A percentile compares a stretch with the other conserved stretches of the same genome.
Conservation (phyloP, 2,888 invertebrate genomes). For the Perizoma affinitatum region DNA sequence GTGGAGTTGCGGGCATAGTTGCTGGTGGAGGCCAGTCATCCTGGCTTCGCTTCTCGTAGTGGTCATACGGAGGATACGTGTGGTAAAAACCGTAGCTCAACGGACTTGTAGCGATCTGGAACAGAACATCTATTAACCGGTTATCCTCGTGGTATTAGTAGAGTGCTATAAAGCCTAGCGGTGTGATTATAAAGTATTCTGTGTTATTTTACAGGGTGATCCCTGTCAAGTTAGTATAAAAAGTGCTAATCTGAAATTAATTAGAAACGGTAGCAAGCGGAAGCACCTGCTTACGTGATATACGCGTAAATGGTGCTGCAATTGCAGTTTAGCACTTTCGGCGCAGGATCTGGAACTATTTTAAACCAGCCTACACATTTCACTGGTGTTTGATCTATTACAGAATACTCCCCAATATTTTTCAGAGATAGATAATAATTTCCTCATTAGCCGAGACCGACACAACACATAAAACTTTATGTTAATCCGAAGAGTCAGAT, state of each 20-base stretch:
- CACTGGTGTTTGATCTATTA: too few relatives aligned
- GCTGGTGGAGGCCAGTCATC: constrained; percentile 62
- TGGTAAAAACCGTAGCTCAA: constrained; percentile 91
- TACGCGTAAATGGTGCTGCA: too few relatives aligned
- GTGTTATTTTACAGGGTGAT: constrained; percentile 7
- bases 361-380: too few relatives aligned
- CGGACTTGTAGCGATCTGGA: constrained; percentile 88
- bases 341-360: too few relatives aligned
- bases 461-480: too few relatives aligned
- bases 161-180: constrained; percentile 61
- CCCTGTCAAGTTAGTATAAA: neutral
- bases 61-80: constrained; percentile 76
- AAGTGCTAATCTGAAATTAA: neutral
- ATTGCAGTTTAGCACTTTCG: too few relatives aligned
- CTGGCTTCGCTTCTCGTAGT: constrained; percentile 72
- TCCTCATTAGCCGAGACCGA: too few relatives aligned
- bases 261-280: too few relatives aligned
- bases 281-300: too few relatives aligned
- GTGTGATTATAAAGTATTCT: constrained; percentile 36
- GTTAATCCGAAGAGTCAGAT: too few relatives aligned
- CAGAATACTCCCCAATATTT: too few relatives aligned
- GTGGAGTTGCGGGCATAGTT: constrained; percentile 62
- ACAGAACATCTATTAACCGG: constrained; percentile 80
- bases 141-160: constrained; percentile 66
- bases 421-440: too few relatives aligned